Evolutionary conservation across 2,113 vertebrate species (phyloP).

Genomic region (Condylura cristata): DNA sequence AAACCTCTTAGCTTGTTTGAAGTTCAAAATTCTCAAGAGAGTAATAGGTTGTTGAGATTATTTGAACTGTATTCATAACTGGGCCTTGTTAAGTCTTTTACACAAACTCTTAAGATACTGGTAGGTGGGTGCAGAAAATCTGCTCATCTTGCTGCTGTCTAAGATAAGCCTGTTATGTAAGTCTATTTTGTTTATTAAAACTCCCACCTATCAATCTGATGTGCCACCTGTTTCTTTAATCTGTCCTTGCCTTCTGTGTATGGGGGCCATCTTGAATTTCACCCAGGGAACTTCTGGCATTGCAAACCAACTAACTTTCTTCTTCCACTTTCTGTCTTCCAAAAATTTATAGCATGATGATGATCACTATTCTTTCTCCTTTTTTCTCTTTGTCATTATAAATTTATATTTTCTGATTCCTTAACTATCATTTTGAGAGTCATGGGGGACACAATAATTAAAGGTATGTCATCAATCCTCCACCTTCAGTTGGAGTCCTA

Average conservation of each 20-base stretch:
- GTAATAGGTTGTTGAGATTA: not conserved
- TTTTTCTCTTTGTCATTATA: not conserved
- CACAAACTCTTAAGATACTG: not conserved
- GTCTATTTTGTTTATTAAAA: not conserved
- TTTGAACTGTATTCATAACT: not conserved
- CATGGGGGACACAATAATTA: not conserved
- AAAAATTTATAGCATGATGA: not conserved
- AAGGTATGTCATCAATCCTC: not conserved
- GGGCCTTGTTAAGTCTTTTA: not conserved
- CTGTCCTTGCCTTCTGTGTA: not conserved
- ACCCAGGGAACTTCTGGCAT: not conserved
- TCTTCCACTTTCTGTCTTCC: not conserved
- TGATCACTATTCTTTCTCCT: not conserved
- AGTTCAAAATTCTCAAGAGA: not conserved
- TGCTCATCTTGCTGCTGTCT: not conserved
- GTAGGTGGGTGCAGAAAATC: not conserved
- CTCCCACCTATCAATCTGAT: not conserved
- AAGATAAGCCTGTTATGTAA: not conserved
- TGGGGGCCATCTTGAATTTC: not conserved
- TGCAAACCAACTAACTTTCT: not conserved
- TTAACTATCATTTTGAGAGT: constrained; percentile 14
- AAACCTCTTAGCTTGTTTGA: constrained; percentile 19
- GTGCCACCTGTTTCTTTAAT: not conserved
- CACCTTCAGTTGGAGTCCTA: not conserved
- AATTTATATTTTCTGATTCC: not conserved